A percentile compares a stretch with the other conserved stretches of the same genome.
phyloP scores from a whole-genome alignment of 2,797 vertebrate species.

The Malacoraja senta region DNA sequence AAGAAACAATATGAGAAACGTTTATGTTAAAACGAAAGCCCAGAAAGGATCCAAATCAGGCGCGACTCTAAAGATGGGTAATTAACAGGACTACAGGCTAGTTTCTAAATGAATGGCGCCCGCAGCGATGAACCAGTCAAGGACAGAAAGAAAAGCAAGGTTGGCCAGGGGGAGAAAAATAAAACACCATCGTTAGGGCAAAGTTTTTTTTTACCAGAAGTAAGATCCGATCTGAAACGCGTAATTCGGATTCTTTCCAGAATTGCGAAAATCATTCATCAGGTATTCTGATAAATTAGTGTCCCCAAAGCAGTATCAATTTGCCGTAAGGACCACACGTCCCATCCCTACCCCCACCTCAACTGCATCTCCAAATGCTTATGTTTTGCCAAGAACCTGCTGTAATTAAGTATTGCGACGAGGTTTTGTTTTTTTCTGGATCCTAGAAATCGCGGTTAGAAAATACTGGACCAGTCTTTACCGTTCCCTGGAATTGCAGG shows the following conservation, averaged over 20 bases:
- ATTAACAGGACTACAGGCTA: conserved; percentile 17
- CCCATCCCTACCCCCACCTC: not conserved
- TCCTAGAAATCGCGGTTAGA: not conserved
- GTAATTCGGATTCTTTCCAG: not conserved
- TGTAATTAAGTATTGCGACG: not conserved
- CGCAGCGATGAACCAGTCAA: not conserved
- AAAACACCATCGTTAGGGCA: not conserved
- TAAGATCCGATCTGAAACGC: not conserved
- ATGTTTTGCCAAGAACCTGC: not conserved
- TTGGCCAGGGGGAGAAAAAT: not conserved
- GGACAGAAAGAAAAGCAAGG: conserved; percentile 12
- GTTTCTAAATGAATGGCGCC: conserved; percentile 18
- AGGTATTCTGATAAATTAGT: not conserved
- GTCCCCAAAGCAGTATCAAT: not conserved
- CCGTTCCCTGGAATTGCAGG: not conserved
- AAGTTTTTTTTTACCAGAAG: not conserved
- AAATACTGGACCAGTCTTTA: not conserved
- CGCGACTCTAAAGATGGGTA: conserved; percentile 7
- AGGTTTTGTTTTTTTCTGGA: not conserved
- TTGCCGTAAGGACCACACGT: not conserved
- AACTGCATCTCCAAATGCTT: not conserved
- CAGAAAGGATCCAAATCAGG: not conserved
- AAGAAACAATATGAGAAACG: not conserved
- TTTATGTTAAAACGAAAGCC: not conserved
- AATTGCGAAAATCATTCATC: conserved; percentile 7